phyloP scores from a whole-genome alignment of 1,140 invertebrate species.

The Contarinia nasturtii region DNA sequence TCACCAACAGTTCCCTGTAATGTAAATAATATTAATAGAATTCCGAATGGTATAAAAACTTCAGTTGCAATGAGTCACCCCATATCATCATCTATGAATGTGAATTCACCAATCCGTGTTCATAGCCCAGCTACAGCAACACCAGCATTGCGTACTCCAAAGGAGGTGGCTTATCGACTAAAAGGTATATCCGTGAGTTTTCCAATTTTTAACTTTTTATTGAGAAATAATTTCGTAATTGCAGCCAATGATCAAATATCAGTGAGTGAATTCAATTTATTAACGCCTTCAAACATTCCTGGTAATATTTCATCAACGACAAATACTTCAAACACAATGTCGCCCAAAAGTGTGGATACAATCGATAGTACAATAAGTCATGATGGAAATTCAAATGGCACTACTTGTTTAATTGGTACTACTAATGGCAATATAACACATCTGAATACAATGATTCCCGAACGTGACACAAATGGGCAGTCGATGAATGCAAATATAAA shows the following conservation, averaged over 20 bases:
- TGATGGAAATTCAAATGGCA: background rate
- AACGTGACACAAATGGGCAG: conserved; percentile 31
- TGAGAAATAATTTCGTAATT: no score
- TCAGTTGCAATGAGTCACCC: background rate
- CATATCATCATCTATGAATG: background rate
- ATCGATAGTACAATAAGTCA: background rate
- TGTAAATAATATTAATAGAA: no score
- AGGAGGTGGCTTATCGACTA: conserved; percentile 18
- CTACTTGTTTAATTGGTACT: background rate
- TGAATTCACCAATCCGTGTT: conserved; percentile 8
- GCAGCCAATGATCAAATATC: no score
- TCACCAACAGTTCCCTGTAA: background rate
- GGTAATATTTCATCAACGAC: no score
- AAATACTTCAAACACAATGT: background rate
- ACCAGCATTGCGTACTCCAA: conserved; percentile 15
- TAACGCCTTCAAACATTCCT: no score
- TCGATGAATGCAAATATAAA: conserved; percentile 8
- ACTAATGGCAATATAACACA: background rate
- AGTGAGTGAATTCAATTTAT: no score
- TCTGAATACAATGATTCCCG: conserved; percentile 26
- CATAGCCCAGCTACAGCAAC: conserved; percentile 21
- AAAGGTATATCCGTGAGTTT: conserved; percentile 6
- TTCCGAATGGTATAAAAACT: no score
- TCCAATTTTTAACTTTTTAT: no score
- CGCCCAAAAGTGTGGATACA: conserved; percentile 5